Evolutionary conservation across 2,113 vertebrate species (phyloP).

Genomic region (Prionailurus viverrinus): DNA sequence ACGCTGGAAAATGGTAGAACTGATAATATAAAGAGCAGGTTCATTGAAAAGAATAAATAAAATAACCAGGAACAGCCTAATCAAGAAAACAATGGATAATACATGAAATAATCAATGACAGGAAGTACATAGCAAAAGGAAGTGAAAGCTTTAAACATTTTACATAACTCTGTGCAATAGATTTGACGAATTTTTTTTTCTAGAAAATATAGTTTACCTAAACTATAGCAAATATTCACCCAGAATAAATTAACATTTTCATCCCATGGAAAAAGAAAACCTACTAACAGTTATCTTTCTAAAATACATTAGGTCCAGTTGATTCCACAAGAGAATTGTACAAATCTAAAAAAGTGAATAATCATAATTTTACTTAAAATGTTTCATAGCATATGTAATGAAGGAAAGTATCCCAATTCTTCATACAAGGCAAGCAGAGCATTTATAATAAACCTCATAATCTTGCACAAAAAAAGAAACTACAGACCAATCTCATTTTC

Average conservation of each 20-base stretch:
- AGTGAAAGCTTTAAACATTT: not conserved
- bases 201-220: not conserved
- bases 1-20: not conserved
- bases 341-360: not conserved
- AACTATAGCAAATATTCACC: not conserved
- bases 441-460: constrained; percentile 1
- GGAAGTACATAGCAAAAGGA: not conserved
- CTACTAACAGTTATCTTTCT: not conserved
- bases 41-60: not conserved
- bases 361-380: not conserved
- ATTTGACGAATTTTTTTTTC: not conserved
- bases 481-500: not conserved
- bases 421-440: not conserved
- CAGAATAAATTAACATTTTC: not conserved
- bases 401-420: not conserved
- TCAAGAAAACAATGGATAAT: not conserved
- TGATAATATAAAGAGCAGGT: not conserved
- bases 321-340: not conserved
- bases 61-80: not conserved
- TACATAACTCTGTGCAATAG: not conserved
- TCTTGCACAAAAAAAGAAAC: not conserved
- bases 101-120: not conserved
- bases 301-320: not conserved
- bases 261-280: not conserved
- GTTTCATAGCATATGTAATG: not conserved